Percentiles rank a stretch among this genome's conserved stretches.
phyloP scores from a whole-genome alignment of 2,888 invertebrate species.

The Hirtodrosophila histrioides region DNA sequence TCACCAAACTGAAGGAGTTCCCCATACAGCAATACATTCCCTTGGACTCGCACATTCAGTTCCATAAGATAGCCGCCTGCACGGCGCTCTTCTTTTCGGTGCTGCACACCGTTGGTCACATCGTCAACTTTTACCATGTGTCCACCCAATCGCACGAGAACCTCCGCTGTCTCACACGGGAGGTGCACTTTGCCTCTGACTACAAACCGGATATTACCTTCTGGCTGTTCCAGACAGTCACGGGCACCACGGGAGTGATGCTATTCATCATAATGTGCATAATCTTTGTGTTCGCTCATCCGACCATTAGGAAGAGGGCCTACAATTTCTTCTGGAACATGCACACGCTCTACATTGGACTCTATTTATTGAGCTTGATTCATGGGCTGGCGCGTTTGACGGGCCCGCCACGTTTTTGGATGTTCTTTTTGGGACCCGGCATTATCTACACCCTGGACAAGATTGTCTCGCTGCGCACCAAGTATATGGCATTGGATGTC shows the following conservation, averaged over 20 bases:
- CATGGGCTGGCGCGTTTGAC: conserved; percentile 96
- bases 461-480: conserved; percentile 95
- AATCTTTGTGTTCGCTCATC: conserved; percentile 98
- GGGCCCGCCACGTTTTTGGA: conserved; percentile 96
- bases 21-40: conserved; percentile 97
- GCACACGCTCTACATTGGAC: conserved; percentile 93
- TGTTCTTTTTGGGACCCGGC: conserved; percentile 96
- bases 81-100: conserved; percentile 97
- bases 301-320: conserved; percentile 94
- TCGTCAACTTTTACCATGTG: conserved; percentile 98
- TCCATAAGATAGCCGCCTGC: conserved; percentile 98
- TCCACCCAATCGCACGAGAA: conserved; percentile 97
- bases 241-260: conserved; percentile 94
- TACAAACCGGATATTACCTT: conserved; percentile 96
- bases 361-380: conserved; percentile 93
- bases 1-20: conserved; percentile 97
- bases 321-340: conserved; percentile 98
- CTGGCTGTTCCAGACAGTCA: conserved; percentile 97
- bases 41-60: conserved; percentile 96
- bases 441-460: conserved; percentile 95
- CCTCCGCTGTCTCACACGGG: conserved; percentile 95
- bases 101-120: conserved; percentile 96
- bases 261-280: conserved; percentile 96
- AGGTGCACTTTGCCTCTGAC: conserved; percentile 97
- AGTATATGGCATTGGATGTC: conserved; percentile 96